phyloP scores from a whole-genome alignment of 2,797 vertebrate species.

The Vireo griseus region DNA sequence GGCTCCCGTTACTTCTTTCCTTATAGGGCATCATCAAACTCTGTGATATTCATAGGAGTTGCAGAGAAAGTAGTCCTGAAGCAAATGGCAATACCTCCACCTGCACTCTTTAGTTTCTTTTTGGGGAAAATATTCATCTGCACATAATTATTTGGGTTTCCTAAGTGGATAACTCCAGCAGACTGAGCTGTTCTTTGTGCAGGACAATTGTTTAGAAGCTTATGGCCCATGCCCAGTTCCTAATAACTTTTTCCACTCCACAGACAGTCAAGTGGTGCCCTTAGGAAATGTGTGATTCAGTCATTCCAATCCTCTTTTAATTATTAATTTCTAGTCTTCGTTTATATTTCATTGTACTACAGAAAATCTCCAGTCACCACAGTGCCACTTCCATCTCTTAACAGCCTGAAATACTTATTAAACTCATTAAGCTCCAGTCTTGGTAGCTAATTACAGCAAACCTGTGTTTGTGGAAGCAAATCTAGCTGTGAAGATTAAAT shows the following conservation, averaged over 20 bases:
- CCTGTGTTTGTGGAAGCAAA: conserved; percentile 51
- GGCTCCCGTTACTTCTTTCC: background rate
- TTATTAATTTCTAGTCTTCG: conserved; percentile 21
- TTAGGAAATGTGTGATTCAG: conserved; percentile 2
- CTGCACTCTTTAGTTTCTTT: background rate
- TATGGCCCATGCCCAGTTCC: conserved; percentile 2
- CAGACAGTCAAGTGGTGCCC: background rate
- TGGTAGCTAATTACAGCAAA: conserved; percentile 64
- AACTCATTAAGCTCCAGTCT: conserved; percentile 48
- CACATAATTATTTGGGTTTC: background rate
- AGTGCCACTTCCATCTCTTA: conserved; percentile 17
- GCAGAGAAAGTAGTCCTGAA: background rate
- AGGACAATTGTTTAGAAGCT: background rate
- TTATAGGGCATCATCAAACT: background rate
- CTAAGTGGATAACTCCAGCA: background rate
- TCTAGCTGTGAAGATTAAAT: conserved; percentile 51
- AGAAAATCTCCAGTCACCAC: background rate
- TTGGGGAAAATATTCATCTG: background rate
- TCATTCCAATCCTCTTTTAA: conserved; percentile 15
- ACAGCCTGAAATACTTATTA: conserved; percentile 52
- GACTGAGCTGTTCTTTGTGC: background rate
- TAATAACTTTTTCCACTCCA: conserved; percentile 24
- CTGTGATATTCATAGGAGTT: background rate
- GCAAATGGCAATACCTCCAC: background rate
- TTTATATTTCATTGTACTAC: conserved; percentile 18